Evolutionary conservation across 2,797 vertebrate species (phyloP).

Genomic region (Heterohyrax brucei): DNA sequence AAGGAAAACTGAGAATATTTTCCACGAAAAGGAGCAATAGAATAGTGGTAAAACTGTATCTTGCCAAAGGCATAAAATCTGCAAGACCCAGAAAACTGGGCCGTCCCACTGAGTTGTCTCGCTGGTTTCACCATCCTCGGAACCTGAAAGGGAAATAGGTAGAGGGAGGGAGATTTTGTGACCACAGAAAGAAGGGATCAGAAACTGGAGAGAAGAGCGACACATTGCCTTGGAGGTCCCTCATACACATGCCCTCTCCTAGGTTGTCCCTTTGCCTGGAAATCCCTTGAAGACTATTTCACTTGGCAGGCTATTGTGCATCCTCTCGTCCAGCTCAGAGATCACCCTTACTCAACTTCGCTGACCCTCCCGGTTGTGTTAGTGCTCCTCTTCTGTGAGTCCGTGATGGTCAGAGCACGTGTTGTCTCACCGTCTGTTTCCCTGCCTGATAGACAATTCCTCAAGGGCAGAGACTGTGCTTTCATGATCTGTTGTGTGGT

Average conservation of each 20-base stretch:
- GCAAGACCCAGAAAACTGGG: neutral
- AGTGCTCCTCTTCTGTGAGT: neutral
- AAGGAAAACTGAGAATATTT: neutral
- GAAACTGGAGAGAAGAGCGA: neutral
- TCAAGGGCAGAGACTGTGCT: neutral
- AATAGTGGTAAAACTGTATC: neutral
- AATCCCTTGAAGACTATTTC: neutral
- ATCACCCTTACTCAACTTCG: neutral
- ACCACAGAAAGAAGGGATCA: neutral
- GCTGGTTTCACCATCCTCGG: neutral
- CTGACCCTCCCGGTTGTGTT: neutral
- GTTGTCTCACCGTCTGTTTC: neutral
- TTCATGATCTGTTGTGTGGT: neutral
- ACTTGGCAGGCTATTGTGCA: neutral
- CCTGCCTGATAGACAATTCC: neutral
- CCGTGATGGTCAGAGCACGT: neutral
- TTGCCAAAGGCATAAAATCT: neutral
- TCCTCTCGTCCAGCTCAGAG: slow-evolving; percentile 4
- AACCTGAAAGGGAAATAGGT: neutral
- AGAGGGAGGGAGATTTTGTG: no score
- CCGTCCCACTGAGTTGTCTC: neutral
- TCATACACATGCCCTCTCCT: neutral
- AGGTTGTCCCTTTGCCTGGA: neutral
- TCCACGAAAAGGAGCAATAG: neutral
- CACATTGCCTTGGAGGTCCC: neutral